phyloP scores from a whole-genome alignment of 2,797 vertebrate genomes.

The Acanthurus lineatus region DNA sequence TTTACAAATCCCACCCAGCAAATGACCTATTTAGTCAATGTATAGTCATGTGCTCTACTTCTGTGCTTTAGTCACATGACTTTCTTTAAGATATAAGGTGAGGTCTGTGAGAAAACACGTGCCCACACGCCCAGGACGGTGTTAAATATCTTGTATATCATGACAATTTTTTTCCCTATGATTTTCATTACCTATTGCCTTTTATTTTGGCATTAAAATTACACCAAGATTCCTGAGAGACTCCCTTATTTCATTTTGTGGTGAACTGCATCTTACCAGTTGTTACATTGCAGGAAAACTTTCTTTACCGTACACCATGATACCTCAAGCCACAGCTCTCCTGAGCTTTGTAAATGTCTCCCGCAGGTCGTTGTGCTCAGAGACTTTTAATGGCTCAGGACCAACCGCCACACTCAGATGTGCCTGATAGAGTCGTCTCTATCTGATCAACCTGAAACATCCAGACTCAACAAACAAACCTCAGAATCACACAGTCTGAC shows the following conservation, averaged over 20 bases:
- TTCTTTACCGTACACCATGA: not conserved
- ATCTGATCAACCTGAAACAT: constrained; percentile 74
- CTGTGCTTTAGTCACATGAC: constrained; percentile 38
- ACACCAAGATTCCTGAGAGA: not conserved
- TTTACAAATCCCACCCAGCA: constrained; percentile 74
- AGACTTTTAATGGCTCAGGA: constrained; percentile 64
- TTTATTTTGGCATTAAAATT: constrained; percentile 1
- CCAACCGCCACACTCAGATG: constrained; percentile 61
- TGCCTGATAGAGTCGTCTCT: constrained; percentile 63
- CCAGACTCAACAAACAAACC: constrained; percentile 66
- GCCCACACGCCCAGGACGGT: not conserved
- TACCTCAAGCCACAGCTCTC: not conserved
- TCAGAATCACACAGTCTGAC: constrained; percentile 59
- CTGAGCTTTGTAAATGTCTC: constrained; percentile 35
- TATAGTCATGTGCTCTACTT: constrained; percentile 38
- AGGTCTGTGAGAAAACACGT: constrained; percentile 6
- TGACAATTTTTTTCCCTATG: not conserved
- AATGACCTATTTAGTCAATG: constrained; percentile 66
- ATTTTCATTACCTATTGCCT: not conserved
- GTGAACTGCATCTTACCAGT: not conserved
- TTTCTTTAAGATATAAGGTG: constrained; percentile 37
- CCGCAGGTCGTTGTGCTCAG: constrained; percentile 46
- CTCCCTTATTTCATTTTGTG: not conserved
- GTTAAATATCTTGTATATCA: not conserved
- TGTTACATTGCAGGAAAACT: constrained; percentile 1